Base-by-base conservation (phyloP, 2,888 invertebrate genomes). In the Meghimatium bilineatum region DNA sequence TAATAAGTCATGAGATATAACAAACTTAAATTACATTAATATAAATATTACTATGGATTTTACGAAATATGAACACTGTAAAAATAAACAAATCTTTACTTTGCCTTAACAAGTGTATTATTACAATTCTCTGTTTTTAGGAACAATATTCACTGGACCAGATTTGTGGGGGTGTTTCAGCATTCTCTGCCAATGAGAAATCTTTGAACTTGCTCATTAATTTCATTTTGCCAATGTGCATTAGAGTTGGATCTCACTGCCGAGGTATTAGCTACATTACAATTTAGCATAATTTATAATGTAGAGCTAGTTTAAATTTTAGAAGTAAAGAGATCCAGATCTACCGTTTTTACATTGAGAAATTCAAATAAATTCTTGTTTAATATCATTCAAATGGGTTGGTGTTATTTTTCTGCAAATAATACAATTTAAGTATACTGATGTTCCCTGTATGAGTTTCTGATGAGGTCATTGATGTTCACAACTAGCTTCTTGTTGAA, bases 161-260 rank as follows among this genome's bases (percentile, higher is more conserved):
- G 94, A 97, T 99, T 88, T 98, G 98, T 93, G 98, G 98, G 60
- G 97, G 97, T 60, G 97, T 96, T 89, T 95, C 97, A 0, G 96
- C 97, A 90, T 97, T 98, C 92, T 96, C 96, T 36, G 96, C 96
- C 6, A 96, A 97, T 91, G 98, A 98, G 90, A 97, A 98, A 93
- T 97, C 98, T 20, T 98, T 99, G 94, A 93, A 97, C 90, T 96
- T 98, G 95, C 95, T 99, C 77, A 96, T 99, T 95, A 99, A 99
- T 94, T 95, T 99, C 87, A 95, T 99, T 87, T 97, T 99, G 95
- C 99, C 99, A 0, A 95, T 99, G 85, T 98, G 99, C 94, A 95
- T 99, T 88, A 95, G 98, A 89, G 97, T 99, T 49, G 99, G 99
- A 34, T 97, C 97, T 91, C 98, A 99, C 3, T 95, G 98, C 83